Conservation (phyloP, 2,888 invertebrate species). For the Bugulina stolonifera region DNA sequence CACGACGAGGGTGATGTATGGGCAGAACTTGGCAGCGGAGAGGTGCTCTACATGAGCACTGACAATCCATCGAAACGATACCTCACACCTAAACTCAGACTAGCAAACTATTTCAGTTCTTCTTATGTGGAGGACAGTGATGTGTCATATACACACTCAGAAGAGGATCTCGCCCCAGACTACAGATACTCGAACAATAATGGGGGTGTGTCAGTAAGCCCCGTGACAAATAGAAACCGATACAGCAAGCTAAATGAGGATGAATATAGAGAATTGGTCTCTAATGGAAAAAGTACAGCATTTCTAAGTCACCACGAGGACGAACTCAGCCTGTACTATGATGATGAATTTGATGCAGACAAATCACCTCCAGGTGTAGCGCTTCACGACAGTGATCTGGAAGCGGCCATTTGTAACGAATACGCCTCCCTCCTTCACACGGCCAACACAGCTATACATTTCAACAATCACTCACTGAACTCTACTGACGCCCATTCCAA, state of each 20-base stretch:
- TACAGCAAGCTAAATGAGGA: neutral
- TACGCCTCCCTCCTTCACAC: conserved; percentile 10
- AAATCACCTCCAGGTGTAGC: neutral
- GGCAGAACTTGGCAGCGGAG: neutral
- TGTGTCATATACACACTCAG: neutral
- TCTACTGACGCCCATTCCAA: conserved; percentile 21
- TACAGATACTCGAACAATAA: neutral
- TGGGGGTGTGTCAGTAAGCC: neutral
- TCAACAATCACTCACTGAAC: neutral
- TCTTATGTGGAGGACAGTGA: conserved; percentile 16
- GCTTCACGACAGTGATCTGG: conserved; percentile 14
- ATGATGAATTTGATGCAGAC: conserved; percentile 10
- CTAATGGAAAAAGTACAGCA: conserved; percentile 23
- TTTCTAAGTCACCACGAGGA: conserved; percentile 9
- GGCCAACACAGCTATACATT: neutral
- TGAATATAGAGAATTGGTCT: neutral
- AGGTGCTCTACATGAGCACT: neutral
- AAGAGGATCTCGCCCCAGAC: neutral
- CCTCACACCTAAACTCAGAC: neutral
- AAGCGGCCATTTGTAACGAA: conserved; percentile 4
- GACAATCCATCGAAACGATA: neutral
- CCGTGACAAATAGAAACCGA: neutral
- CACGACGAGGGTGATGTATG: neutral
- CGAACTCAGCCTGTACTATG: conserved; percentile 11
- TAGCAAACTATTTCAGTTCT: neutral